phyloP scores from a whole-genome alignment of 2,797 vertebrate species.

The Selene dorsalis region DNA sequence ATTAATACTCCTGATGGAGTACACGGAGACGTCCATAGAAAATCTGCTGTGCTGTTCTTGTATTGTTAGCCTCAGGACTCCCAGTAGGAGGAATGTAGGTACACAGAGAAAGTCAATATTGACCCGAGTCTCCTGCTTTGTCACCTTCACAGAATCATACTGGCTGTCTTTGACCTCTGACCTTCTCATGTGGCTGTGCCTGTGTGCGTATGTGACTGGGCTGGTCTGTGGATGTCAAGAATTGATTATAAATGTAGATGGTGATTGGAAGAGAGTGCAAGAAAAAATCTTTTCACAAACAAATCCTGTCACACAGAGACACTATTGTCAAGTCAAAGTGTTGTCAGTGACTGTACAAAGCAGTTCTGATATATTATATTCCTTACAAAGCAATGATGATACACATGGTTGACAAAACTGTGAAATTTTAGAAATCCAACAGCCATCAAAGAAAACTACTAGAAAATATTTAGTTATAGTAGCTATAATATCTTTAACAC shows the following conservation, averaged over 20 bases:
- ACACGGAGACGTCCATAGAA: slow-evolving; percentile 35
- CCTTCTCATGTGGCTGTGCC: slow-evolving; percentile 22
- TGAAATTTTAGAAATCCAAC: neutral
- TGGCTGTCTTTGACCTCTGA: slow-evolving; percentile 70
- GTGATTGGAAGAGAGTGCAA: neutral
- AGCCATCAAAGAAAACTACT: neutral
- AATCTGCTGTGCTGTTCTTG: slow-evolving; percentile 27
- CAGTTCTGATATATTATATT: neutral
- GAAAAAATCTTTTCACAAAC: neutral
- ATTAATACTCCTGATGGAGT: slow-evolving; percentile 21
- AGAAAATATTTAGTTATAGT: neutral
- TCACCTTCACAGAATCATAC: slow-evolving; percentile 59
- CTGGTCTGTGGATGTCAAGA: neutral
- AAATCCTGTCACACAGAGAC: neutral
- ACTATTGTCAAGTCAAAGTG: neutral
- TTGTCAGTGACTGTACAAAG: neutral
- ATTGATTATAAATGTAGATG: neutral
- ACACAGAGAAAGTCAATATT: slow-evolving; percentile 77
- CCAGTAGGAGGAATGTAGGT: slow-evolving; percentile 65
- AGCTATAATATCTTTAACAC: neutral
- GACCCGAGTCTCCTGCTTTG: slow-evolving; percentile 52
- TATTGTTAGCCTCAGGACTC: slow-evolving; percentile 56
- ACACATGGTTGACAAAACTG: too few species aligned
- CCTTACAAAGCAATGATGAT: neutral
- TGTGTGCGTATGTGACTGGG: neutral